Base-by-base conservation (phyloP, 2,888 invertebrate species). In the Copidosoma aretas region DNA sequence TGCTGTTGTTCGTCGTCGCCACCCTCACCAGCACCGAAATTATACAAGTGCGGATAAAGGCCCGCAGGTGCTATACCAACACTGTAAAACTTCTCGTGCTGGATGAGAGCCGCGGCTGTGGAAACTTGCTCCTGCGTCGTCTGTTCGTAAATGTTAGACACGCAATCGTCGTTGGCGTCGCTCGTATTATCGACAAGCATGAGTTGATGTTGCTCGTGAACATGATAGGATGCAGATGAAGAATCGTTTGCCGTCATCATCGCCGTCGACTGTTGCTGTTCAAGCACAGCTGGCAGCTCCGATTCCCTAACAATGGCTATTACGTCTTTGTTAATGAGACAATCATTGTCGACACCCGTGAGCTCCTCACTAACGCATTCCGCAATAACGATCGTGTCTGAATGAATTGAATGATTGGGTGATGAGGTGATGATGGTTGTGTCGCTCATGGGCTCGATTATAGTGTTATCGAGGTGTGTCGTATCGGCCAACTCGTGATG, bases 391-490 rank as follows among this genome's bases (percentile, higher is more conserved):
- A 78, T 74, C 75, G 79, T 81, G 79, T 82, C 82, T 76, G 81
- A 81, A 77, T 81, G 80, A 76, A 79, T 81, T 77, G 80, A 81
- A 80, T 81, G 80, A 79, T 80, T 80, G 72, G 75, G 77, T 76
- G 81, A 81, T 77, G 81, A 79, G 49, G 59, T 64, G 54, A 43
- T 59, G 24, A 57, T 81, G 80, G 56, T 60, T 21, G 57, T 59
- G 58, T 64, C 80, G 80, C 81, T 81, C 82, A 81, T 79, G 76
- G 77, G 75, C 79, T 80, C 81, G 76, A 78, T 77, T 75, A 78
- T 76, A 77, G 80, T 81, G 81, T 83, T 81, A 79, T 83, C 83
- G 71, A 80, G 81, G 78, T 81, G 82, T 79, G 83, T 83, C 79
- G 82, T 83, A 81, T 84, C 83, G 74, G 83, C 83, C 76, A 80